Conservation (phyloP, 2,113 vertebrate genomes). For the Ondatra zibethicus region DNA sequence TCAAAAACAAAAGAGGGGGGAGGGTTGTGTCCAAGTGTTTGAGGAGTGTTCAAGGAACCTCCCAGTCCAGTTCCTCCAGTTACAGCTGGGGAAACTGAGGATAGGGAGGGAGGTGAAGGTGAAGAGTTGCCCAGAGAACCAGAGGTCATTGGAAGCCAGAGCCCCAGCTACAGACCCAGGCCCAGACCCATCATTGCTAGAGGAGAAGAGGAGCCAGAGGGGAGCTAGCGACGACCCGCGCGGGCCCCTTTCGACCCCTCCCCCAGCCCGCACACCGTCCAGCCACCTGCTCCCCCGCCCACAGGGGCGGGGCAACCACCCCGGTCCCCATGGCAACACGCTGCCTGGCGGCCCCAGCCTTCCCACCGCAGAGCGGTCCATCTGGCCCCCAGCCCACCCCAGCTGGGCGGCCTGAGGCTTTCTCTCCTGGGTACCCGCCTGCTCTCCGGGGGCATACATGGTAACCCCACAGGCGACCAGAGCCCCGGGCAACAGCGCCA, state of each 20-base stretch:
- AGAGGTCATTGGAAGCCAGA: neutral
- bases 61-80: neutral
- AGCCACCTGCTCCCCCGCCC: constrained; percentile 80
- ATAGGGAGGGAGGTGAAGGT: neutral
- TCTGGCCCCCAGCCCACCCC: constrained; percentile 74
- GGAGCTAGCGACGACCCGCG: constrained; percentile 67
- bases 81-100: constrained; percentile 54
- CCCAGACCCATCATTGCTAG: neutral
- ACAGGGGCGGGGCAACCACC: constrained; percentile 52
- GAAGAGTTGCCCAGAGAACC: neutral
- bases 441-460: neutral
- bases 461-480: neutral
- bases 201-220: neutral
- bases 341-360: constrained; percentile 26
- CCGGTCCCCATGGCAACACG: constrained; percentile 72
- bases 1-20: neutral
- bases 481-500: neutral
- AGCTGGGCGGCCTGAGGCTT: constrained; percentile 63
- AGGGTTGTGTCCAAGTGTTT: neutral
- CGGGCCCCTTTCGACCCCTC: constrained; percentile 63
- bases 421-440: neutral
- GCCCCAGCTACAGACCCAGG: neutral
- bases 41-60: neutral
- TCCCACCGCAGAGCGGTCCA: neutral
- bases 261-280: constrained; percentile 67